A percentile compares a stretch with the other conserved stretches of the same genome.
phyloP scores from a whole-genome alignment of 2,113 vertebrate species.

The Corapipo altera region DNA sequence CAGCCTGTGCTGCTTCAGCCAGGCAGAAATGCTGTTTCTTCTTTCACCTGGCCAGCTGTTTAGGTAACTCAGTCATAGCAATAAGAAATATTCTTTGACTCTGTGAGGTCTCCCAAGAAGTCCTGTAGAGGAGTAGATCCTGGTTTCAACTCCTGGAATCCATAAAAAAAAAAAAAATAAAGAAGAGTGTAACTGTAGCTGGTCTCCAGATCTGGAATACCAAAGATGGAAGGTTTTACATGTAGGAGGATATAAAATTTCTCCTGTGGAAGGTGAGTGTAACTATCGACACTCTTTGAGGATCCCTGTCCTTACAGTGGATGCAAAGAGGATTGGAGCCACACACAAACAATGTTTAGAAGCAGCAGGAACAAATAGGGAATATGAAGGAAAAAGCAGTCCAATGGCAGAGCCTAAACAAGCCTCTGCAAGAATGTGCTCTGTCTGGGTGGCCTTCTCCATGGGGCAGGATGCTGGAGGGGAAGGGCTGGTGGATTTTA shows the following conservation, averaged over 20 bases:
- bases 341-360: background rate
- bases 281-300: background rate
- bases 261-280: background rate
- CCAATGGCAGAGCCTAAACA: background rate
- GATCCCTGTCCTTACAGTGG: background rate
- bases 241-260: background rate
- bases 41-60: background rate
- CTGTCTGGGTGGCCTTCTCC: background rate
- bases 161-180: background rate
- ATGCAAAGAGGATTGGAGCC: background rate
- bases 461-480: no score
- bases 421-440: background rate
- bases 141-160: background rate
- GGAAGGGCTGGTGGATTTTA: accelerated
- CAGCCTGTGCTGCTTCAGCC: background rate
- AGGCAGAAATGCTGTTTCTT: background rate
- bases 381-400: background rate
- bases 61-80: background rate
- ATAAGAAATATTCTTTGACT: background rate
- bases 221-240: background rate
- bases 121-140: background rate
- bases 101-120: background rate
- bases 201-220: background rate
- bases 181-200: background rate
- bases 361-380: background rate